A percentile compares a stretch with the other conserved stretches of the same genome.
These are phyloP conservation scores for Andrena haemorrhoa DNA, from an alignment of 2,888 invertebrate genomes.

Conservation along the genomic window DNA sequence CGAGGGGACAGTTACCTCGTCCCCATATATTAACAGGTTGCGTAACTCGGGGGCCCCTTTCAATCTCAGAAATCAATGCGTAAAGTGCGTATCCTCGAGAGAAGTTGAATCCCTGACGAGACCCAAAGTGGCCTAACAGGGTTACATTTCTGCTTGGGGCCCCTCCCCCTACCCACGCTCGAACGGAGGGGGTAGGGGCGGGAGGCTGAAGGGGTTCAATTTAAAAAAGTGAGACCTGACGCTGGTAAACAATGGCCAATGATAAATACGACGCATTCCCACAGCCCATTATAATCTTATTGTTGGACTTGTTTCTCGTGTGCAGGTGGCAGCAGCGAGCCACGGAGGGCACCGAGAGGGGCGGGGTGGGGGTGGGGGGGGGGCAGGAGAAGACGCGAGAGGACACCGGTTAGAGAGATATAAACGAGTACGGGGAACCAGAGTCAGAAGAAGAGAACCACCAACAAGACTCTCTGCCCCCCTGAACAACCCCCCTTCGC, in stretches of 20 bases:
- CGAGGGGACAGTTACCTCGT: too few species aligned
- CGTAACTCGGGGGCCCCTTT: too few species aligned
- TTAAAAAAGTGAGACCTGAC: constrained; percentile 77
- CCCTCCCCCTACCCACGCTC: too few species aligned
- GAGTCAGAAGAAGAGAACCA: constrained; percentile 69
- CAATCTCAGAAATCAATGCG: too few species aligned
- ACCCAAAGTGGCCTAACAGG: neutral
- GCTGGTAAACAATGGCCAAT: constrained; percentile 80
- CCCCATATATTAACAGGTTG: too few species aligned
- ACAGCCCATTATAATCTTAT: constrained; percentile 82
- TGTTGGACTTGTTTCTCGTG: constrained; percentile 81
- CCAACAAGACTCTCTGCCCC: constrained; percentile 55
- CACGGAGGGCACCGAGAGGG: constrained; percentile 31
- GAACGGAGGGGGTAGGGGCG: neutral
- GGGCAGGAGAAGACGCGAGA: constrained; percentile 44
- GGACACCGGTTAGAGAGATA: constrained; percentile 75
- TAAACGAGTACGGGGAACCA: constrained; percentile 82
- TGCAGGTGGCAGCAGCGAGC: constrained; percentile 77
- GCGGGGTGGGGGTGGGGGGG: constrained; percentile 40
- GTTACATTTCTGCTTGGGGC: constrained; percentile 1
- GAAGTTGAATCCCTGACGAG: too few species aligned
- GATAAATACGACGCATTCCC: constrained; percentile 82
- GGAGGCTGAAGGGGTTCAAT: constrained; percentile 69
- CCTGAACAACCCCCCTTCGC: constrained; percentile 20
- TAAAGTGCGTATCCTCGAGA: too few species aligned